phyloP scores from a whole-genome alignment of 2,888 invertebrate genomes.

The Timandra comae region DNA sequence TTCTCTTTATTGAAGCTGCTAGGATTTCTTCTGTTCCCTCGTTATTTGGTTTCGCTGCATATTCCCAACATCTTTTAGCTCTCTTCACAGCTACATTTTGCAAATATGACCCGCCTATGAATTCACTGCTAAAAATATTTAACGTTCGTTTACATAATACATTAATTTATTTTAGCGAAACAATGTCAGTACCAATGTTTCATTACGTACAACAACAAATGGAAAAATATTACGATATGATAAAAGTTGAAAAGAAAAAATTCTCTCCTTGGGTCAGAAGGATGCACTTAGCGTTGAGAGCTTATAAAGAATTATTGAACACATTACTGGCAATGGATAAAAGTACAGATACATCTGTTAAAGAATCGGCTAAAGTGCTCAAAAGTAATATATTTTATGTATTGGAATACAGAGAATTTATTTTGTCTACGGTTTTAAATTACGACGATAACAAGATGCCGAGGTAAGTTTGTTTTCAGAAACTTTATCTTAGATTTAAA shows the following conservation, averaged over 20 bases:
- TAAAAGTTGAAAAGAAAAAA: constrained; percentile 90
- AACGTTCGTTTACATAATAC: too few relatives aligned
- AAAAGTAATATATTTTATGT: constrained; percentile 96
- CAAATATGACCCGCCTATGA: too few relatives aligned
- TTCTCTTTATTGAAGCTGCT: too few relatives aligned
- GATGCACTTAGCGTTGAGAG: constrained; percentile 89
- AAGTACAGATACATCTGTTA: constrained; percentile 81
- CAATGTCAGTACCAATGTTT: constrained; percentile 92
- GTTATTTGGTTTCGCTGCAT: too few relatives aligned
- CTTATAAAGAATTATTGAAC: constrained; percentile 88
- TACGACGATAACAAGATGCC: constrained; percentile 93
- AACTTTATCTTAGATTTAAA: constrained; percentile 7
- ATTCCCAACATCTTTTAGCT: too few relatives aligned
- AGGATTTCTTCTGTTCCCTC: too few relatives aligned
- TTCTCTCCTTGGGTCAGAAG: constrained; percentile 88
- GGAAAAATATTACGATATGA: constrained; percentile 90
- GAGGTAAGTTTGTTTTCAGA: constrained; percentile 72
- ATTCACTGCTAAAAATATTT: too few relatives aligned
- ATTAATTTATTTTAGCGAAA: constrained; percentile 82
- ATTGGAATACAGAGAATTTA: constrained; percentile 94
- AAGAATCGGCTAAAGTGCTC: constrained; percentile 89
- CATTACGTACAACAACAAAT: constrained; percentile 96
- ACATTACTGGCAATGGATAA: constrained; percentile 90
- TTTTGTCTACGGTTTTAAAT: constrained; percentile 85
- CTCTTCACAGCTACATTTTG: too few relatives aligned